These are phyloP conservation scores for Platyrinchus mystaceus DNA, from an alignment of 2,797 vertebrate species.

Conservation along the genomic window DNA sequence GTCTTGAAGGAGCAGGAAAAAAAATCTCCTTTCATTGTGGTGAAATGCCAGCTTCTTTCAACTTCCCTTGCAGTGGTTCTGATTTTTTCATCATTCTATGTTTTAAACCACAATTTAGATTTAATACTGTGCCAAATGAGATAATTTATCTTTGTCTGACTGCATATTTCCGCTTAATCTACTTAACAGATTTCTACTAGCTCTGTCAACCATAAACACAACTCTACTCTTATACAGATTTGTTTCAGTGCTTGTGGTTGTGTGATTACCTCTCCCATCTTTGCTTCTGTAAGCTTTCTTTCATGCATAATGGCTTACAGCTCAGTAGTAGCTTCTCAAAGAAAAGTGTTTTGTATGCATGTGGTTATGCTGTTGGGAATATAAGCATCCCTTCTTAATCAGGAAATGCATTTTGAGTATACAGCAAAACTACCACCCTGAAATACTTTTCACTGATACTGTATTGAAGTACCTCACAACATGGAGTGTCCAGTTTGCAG, in stretches of 20 bases:
- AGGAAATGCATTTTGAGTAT: neutral
- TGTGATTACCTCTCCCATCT: neutral
- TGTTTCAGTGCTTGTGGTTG: neutral
- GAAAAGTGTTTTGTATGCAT: neutral
- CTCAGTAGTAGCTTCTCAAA: neutral
- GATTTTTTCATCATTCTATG: neutral
- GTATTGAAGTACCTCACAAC: neutral
- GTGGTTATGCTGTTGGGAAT: neutral
- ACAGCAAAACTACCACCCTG: neutral
- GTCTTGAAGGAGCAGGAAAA: neutral
- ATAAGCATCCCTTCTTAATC: neutral
- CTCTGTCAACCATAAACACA: neutral
- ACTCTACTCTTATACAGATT: neutral
- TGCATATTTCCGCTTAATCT: constrained; percentile 39
- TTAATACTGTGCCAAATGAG: neutral
- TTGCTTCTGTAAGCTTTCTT: constrained; percentile 17
- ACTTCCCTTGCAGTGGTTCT: neutral
- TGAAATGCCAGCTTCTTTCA: neutral
- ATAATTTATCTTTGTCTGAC: constrained; percentile 36
- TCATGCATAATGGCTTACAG: constrained; percentile 5
- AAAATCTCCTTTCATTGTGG: neutral
- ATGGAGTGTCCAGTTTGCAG: neutral
- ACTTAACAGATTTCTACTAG: constrained; percentile 15
- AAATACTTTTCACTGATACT: neutral
- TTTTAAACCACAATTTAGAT: constrained; percentile 29